phyloP scores from a whole-genome alignment of 2,888 invertebrate species.

The Eucriotettix oculatus region DNA sequence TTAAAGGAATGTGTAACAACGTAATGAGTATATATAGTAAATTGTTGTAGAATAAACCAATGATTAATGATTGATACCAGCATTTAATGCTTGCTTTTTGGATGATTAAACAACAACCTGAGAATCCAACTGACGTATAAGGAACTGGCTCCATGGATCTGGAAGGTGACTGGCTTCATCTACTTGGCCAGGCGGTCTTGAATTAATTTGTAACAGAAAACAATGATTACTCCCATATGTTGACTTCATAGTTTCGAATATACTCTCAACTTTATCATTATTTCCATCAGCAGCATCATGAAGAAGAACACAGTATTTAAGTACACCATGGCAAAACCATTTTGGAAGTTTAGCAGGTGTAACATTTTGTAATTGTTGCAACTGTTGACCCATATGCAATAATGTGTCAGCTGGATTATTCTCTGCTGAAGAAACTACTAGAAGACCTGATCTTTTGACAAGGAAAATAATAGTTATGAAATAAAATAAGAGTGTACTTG shows the following conservation, averaged over 20 bases:
- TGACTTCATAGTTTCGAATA: slow-evolving; percentile 70
- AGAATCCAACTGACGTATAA: slow-evolving; percentile 40
- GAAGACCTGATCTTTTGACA: slow-evolving; percentile 23
- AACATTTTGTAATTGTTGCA: slow-evolving; percentile 60
- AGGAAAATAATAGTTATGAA: neutral
- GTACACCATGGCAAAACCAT: slow-evolving; percentile 42
- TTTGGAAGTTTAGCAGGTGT: slow-evolving; percentile 61
- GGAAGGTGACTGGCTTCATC: slow-evolving; percentile 39
- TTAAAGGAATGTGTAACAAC: too few relatives aligned
- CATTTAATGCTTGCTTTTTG: too few relatives aligned
- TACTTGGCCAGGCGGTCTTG: slow-evolving; percentile 40
- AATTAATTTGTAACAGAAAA: slow-evolving; percentile 81
- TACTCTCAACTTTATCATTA: slow-evolving; percentile 52
- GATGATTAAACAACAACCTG: slow-evolving; percentile 21
- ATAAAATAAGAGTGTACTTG: neutral
- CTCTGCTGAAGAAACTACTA: slow-evolving; percentile 36
- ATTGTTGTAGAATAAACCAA: too few relatives aligned
- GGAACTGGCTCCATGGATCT: slow-evolving; percentile 74
- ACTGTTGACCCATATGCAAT: slow-evolving; percentile 59
- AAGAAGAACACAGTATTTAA: slow-evolving; percentile 77
- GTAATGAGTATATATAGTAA: too few relatives aligned
- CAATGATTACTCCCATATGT: slow-evolving; percentile 77
- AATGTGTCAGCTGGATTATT: slow-evolving; percentile 61
- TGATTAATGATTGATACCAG: too few relatives aligned
- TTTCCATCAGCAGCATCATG: slow-evolving; percentile 42